Conservation (phyloP, 2,888 invertebrate species). For the Yponomeuta plumbellus region DNA sequence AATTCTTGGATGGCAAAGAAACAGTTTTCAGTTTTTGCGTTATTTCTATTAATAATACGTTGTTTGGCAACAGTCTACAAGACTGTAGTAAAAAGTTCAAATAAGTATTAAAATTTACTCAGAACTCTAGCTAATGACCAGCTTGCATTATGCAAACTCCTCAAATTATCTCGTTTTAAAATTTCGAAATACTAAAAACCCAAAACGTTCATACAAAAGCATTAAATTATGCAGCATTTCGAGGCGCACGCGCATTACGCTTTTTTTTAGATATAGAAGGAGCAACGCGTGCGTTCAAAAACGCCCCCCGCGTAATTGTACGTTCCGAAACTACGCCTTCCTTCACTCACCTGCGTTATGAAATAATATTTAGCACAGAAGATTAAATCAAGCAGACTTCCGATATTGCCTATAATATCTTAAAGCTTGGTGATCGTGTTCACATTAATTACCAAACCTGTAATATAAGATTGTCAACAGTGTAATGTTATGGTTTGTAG, state of each 20-base stretch:
- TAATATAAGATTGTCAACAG: too few relatives aligned
- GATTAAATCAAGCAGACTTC: not conserved
- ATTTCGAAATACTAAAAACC: not conserved
- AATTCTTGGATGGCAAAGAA: too few relatives aligned
- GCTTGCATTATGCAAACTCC: not conserved
- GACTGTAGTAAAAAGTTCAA: not conserved
- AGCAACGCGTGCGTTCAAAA: slow-evolving; percentile 39
- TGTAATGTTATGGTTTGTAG: too few relatives aligned
- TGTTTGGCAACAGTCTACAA: not conserved
- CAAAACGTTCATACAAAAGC: not conserved
- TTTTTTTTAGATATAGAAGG: slow-evolving; percentile 36
- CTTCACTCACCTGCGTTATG: slow-evolving; percentile 42
- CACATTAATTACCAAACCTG: too few relatives aligned
- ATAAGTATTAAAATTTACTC: not conserved
- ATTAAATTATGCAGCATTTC: not conserved
- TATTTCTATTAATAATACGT: not conserved
- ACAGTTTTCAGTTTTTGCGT: not conserved
- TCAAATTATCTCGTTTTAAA: not conserved
- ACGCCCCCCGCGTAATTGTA: slow-evolving; percentile 37
- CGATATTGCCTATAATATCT: too few relatives aligned
- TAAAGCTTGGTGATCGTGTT: too few relatives aligned
- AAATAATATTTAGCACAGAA: not conserved
- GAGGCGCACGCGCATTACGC: not conserved
- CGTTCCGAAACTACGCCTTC: slow-evolving; percentile 26
- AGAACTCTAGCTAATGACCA: not conserved